phyloP scores from a whole-genome alignment of 2,888 invertebrate species.

The Phengaris alcon region DNA sequence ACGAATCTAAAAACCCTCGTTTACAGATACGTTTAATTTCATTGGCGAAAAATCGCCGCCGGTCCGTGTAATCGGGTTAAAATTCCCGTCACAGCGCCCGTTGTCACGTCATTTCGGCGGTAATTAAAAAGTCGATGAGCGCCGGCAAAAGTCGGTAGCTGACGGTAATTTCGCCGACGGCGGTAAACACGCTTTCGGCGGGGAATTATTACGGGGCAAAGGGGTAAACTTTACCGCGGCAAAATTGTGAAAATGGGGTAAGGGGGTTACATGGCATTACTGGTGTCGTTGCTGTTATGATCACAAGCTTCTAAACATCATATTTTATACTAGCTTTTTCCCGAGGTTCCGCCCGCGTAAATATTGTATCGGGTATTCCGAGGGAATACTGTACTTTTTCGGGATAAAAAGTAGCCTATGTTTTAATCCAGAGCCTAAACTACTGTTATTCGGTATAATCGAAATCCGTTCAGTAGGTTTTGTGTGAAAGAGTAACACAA shows the following conservation, averaged over 20 bases:
- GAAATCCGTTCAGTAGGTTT: no score
- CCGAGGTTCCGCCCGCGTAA: no score
- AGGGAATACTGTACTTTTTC: no score
- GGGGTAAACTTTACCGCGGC: neutral
- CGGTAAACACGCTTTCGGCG: slow-evolving; percentile 43
- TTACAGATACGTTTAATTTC: neutral
- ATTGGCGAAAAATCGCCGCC: neutral
- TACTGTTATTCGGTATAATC: no score
- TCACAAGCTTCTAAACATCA: neutral
- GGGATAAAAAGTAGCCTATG: no score
- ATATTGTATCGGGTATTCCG: no score
- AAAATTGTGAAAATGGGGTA: neutral
- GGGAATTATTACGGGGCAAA: neutral
- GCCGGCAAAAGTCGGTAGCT: slow-evolving; percentile 71
- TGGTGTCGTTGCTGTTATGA: neutral
- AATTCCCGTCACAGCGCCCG: slow-evolving; percentile 57
- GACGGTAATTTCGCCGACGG: slow-evolving; percentile 44
- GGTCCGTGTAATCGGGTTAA: slow-evolving; percentile 47
- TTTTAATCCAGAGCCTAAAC: no score
- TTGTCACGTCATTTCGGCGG: slow-evolving; percentile 71
- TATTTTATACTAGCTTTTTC: no score
- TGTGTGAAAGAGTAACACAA: no score
- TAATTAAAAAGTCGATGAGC: slow-evolving; percentile 74
- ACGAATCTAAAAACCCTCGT: no score
- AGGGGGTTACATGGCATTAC: neutral